phyloP scores from a whole-genome alignment of 2,797 vertebrate genomes.

The Florisuga fusca region DNA sequence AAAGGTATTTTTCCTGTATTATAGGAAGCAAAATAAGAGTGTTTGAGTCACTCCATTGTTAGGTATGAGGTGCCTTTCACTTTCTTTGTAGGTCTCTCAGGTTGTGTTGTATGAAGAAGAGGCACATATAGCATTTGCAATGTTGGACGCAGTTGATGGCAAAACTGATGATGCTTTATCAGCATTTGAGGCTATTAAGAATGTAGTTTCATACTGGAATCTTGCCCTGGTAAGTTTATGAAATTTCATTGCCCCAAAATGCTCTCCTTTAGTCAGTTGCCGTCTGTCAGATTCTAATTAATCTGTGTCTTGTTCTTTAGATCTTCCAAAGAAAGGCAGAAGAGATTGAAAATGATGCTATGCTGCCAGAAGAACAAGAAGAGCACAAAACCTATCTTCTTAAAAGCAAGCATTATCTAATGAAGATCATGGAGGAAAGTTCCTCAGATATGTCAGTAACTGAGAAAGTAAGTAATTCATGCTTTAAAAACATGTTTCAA shows the following conservation, averaged over 20 bases:
- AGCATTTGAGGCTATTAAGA: constrained; percentile 91
- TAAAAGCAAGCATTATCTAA: constrained; percentile 88
- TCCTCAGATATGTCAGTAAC: constrained; percentile 83
- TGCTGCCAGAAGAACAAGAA: constrained; percentile 89
- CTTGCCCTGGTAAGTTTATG: constrained; percentile 87
- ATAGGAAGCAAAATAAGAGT: not conserved
- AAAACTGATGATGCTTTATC: constrained; percentile 91
- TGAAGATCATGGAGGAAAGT: constrained; percentile 85
- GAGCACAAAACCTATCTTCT: constrained; percentile 83
- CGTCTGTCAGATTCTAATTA: not conserved
- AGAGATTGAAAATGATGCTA: constrained; percentile 88
- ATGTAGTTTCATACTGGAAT: constrained; percentile 91
- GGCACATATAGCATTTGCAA: constrained; percentile 86
- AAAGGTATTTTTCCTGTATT: not conserved
- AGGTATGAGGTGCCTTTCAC: not conserved
- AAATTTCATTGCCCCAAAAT: not conserved
- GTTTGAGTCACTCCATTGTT: not conserved
- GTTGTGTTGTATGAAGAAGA: constrained; percentile 88
- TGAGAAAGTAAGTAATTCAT: constrained; percentile 83
- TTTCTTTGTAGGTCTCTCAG: constrained; percentile 80
- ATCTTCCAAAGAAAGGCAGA: constrained; percentile 94
- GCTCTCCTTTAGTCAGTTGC: not conserved
- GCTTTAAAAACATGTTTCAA: not conserved
- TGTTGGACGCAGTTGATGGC: constrained; percentile 91
- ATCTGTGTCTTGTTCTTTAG: constrained; percentile 70